Evolutionary conservation across 1,140 invertebrate species (phyloP).

Genomic region (Teleopsis dalmanni): DNA sequence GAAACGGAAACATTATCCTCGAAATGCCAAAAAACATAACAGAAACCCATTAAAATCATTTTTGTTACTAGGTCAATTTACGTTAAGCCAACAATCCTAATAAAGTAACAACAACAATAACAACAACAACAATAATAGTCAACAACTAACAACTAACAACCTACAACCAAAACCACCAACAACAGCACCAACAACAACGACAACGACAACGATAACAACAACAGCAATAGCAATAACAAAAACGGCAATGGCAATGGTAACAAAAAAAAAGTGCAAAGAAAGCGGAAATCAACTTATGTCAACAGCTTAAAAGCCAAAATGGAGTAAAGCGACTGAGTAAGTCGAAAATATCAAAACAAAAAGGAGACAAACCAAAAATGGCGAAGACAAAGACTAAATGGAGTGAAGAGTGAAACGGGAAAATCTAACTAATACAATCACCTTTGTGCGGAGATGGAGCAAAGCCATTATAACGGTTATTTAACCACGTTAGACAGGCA

Average conservation of each 20-base stretch:
- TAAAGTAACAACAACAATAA: background rate
- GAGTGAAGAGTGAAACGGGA: no score
- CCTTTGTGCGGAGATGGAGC: no score
- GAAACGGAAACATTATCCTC: conserved; percentile 14
- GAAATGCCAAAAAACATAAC: conserved; percentile 10
- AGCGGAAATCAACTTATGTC: conserved; percentile 8
- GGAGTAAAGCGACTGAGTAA: conserved; percentile 3
- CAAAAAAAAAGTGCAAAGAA: background rate
- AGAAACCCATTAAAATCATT: background rate
- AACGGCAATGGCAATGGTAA: background rate
- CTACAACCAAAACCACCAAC: conserved; percentile 4
- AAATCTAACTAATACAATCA: no score
- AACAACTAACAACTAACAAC: no score
- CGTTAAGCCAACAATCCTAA: background rate
- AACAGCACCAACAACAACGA: background rate
- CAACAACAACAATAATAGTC: background rate
- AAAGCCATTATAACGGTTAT: no score
- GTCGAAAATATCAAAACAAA: no score
- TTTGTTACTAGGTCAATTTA: background rate
- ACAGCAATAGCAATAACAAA: background rate
- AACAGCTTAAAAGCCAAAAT: conserved; percentile 5
- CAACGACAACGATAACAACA: background rate
- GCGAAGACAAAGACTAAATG: no score
- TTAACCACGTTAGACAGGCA: no score
- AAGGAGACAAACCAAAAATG: no score